These are phyloP conservation scores for Oryzias dopingdopingensis DNA, from an alignment of 2,797 vertebrate species.

Conservation along the genomic window DNA sequence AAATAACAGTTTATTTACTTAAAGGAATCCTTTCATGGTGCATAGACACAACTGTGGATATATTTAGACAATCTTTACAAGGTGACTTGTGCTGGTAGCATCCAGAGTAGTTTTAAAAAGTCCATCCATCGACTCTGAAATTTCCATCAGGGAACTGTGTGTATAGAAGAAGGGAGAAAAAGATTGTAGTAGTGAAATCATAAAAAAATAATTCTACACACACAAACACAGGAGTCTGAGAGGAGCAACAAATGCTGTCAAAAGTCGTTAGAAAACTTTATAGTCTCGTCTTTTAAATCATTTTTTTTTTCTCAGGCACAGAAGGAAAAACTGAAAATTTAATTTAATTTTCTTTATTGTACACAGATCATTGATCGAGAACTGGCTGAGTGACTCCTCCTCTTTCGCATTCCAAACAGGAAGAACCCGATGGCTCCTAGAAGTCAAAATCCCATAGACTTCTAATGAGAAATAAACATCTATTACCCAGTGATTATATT, in stretches of 20 bases:
- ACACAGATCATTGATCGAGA: too few relatives aligned
- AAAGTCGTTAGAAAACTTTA: slow-evolving; percentile 2
- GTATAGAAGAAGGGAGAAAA: slow-evolving; percentile 22
- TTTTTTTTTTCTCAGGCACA: background rate
- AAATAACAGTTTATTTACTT: background rate
- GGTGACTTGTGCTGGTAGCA: slow-evolving; percentile 60
- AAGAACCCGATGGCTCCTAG: too few relatives aligned
- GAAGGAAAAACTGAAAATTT: background rate
- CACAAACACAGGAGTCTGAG: slow-evolving; percentile 17
- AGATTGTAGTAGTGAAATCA: slow-evolving; percentile 17
- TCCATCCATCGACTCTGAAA: slow-evolving; percentile 29
- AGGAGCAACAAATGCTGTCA: slow-evolving; percentile 2
- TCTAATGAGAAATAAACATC: too few relatives aligned
- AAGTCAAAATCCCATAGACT: too few relatives aligned
- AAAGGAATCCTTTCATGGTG: slow-evolving; percentile 58
- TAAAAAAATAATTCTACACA: slow-evolving; percentile 21
- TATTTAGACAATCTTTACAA: slow-evolving; percentile 54
- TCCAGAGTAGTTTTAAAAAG: slow-evolving; percentile 50
- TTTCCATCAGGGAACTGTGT: slow-evolving; percentile 45
- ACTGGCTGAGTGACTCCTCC: too few relatives aligned
- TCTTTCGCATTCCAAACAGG: too few relatives aligned
- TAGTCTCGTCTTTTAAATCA: background rate
- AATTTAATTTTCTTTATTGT: too few relatives aligned
- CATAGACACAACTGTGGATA: slow-evolving; percentile 3
- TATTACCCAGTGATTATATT: too few relatives aligned